Conservation (phyloP, 2,888 invertebrate genomes). For the Prenolepis imparis region DNA sequence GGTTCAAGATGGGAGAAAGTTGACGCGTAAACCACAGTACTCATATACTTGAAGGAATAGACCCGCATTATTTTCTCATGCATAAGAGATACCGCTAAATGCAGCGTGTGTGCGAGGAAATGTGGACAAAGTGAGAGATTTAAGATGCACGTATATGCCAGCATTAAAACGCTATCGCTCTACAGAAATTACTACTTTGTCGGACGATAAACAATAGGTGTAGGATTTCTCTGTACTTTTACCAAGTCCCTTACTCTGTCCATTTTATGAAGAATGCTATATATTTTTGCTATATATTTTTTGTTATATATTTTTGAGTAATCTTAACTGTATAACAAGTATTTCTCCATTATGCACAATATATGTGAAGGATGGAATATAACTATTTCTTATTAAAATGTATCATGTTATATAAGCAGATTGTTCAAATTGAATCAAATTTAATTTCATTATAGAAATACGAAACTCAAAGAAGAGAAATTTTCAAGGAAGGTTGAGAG, state of each 20-base stretch:
- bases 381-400: background rate
- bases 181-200: background rate
- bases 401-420: background rate
- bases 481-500: conserved; percentile 32
- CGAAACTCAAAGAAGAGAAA: background rate
- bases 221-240: background rate
- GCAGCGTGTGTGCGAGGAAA: conserved; percentile 14
- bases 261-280: background rate
- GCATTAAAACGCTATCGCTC: conserved; percentile 30
- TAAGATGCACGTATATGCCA: conserved; percentile 42
- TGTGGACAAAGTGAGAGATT: conserved; percentile 37
- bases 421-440: background rate
- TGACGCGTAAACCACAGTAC: conserved; percentile 15
- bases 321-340: background rate
- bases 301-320: background rate
- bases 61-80: conserved; percentile 35
- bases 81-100: conserved; percentile 40
- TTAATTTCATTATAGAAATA: background rate
- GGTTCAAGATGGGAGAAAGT: background rate
- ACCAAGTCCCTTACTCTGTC: background rate
- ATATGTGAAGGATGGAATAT: background rate
- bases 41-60: conserved; percentile 26
- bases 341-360: background rate
- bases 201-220: conserved; percentile 23
- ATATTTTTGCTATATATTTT: background rate